Percentiles rank a stretch among this genome's conserved stretches.
Evolutionary conservation across 1,140 invertebrate species (phyloP).

Genomic region (Adelges cooleyi): DNA sequence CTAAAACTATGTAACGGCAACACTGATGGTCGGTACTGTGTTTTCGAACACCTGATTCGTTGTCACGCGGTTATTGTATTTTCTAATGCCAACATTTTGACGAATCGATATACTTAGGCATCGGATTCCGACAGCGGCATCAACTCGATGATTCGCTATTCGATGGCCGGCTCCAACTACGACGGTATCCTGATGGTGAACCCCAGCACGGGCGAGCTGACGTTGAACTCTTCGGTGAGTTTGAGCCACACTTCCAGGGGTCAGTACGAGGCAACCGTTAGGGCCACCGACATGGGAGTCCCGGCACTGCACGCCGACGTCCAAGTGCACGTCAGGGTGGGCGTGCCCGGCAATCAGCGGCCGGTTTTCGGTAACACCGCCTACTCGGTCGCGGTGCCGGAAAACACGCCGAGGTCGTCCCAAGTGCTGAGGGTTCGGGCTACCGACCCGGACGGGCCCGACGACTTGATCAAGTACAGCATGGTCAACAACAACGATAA

Average conservation of each 20-base stretch:
- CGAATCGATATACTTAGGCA: slow-evolving; percentile 43
- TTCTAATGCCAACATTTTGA: no score
- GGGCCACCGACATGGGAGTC: slow-evolving; percentile 54
- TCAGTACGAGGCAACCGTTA: slow-evolving; percentile 55
- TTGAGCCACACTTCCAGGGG: slow-evolving; percentile 60
- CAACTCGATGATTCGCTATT: slow-evolving; percentile 53
- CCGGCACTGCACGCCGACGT: slow-evolving; percentile 54
- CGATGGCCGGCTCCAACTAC: slow-evolving; percentile 53
- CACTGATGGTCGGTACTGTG: no score
- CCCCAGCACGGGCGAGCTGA: slow-evolving; percentile 54
- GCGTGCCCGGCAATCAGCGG: slow-evolving; percentile 62
- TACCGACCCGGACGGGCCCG: slow-evolving; percentile 62
- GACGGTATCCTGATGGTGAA: slow-evolving; percentile 48
- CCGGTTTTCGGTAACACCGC: slow-evolving; percentile 63
- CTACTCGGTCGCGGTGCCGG: slow-evolving; percentile 54
- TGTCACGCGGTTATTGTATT: no score
- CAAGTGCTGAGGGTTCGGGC: slow-evolving; percentile 57
- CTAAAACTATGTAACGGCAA: no score
- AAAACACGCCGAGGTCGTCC: slow-evolving; percentile 56
- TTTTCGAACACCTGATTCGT: no score
- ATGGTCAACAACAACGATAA: slow-evolving; percentile 60
- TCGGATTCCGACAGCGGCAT: slow-evolving; percentile 60
- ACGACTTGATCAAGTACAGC: slow-evolving; percentile 55
- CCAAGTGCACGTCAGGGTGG: slow-evolving; percentile 53
- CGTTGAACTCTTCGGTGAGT: slow-evolving; percentile 47